Evolutionary conservation across 2,888 invertebrate genomes (phyloP), one percentile per base, ranked within the genome.

Genomic region (Apodemia duryi): DNA sequence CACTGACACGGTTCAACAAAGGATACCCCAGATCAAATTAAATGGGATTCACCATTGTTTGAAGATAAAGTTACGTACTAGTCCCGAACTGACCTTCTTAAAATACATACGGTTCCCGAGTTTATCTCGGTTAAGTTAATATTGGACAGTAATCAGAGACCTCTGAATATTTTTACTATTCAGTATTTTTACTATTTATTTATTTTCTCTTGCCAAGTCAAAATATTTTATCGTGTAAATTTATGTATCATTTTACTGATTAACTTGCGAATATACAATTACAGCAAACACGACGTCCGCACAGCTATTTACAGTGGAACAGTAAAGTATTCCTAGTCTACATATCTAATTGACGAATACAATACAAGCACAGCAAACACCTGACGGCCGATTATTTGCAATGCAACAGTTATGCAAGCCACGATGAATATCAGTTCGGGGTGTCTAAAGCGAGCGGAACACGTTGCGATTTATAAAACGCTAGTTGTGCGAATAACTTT

Each of bases 341-440:
- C 29, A 21, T 43, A 43, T 54, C 54, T 54, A 54, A 28, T 54
- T 11, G 62, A 64, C 51, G 61, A 65, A 65, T 38, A 61, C 38
- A 54, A 65, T 28, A 41, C 43, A 61, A 43, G 28, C 46, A 21
- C 62, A 29, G 57, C 46, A 65, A 60, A 64, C 65, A 65, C 67
- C 67, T 67, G 69, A 69, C 69, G 65, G 63, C 46, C 66, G 60
- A 64, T 68, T 66, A 68, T 63, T 68, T 68, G 66, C 64, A 67
- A 62, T 66, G 67, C 68, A 71, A 71, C 66, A 65, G 69, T 67
- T 70, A 69, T 69, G 71, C 69, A 70, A 67, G 63, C 64, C 67
- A 68, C 69, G 64, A 65, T 66, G 69, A 69, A 69, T 69, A 66
- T 66, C 69, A 67, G 65, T 63, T 67, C 57, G 63, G 63, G 65